These are phyloP conservation scores for Andricus quercusramuli DNA, from an alignment of 2,888 invertebrate genomes.

Conservation along the genomic window DNA sequence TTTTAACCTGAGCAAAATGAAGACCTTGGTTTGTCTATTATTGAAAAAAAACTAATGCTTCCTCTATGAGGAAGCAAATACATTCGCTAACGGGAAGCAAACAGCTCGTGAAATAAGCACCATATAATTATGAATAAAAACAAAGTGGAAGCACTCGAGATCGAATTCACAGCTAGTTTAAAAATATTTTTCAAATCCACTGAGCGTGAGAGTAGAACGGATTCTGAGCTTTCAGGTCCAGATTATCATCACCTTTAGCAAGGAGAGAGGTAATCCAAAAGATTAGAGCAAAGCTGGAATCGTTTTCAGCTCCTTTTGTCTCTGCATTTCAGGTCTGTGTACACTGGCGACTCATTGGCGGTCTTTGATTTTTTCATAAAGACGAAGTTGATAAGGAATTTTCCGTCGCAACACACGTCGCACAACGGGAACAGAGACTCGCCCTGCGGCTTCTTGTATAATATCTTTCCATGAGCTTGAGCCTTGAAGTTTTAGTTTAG, in stretches of 20 bases:
- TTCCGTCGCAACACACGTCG: conserved; percentile 60
- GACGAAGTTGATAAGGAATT: conserved; percentile 63
- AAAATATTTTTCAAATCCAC: background rate
- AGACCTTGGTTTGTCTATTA: no score
- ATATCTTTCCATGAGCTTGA: conserved; percentile 44
- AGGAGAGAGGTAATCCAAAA: background rate
- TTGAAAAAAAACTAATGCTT: no score
- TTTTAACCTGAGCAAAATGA: no score
- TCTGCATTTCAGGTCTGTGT: conserved; percentile 6
- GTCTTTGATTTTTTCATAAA: conserved; percentile 63
- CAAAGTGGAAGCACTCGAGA: no score
- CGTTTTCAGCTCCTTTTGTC: conserved; percentile 5
- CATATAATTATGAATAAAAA: no score
- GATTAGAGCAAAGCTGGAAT: conserved; percentile 1
- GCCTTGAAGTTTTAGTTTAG: background rate
- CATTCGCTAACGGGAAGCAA: no score
- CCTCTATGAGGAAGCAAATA: no score
- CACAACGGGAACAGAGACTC: conserved; percentile 36
- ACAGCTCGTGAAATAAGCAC: no score
- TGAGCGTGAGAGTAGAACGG: background rate
- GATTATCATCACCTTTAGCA: background rate
- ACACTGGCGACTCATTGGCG: conserved; percentile 50
- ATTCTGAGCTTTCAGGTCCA: background rate
- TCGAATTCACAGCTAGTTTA: no score
- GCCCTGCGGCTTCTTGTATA: conserved; percentile 39